Evolutionary conservation across 2,888 invertebrate genomes (phyloP).

Genomic region (Boloria euphrosyne): DNA sequence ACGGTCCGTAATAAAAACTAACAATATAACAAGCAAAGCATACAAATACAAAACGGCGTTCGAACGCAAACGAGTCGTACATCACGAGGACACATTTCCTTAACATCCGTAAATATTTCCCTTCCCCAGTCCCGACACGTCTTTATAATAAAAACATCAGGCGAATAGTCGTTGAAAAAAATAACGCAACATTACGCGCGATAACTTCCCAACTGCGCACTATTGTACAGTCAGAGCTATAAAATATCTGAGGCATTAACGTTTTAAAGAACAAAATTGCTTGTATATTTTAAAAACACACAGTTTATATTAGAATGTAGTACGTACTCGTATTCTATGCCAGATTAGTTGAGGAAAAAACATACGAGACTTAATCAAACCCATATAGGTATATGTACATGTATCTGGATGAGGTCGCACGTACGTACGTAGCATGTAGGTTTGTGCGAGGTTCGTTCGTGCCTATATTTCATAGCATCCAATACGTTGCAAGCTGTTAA

Average conservation of each 20-base stretch:
- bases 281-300: constrained; percentile 1
- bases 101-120: constrained; percentile 70
- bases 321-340: no score
- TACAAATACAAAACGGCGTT: constrained; percentile 52
- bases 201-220: constrained; percentile 66
- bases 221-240: constrained; percentile 32
- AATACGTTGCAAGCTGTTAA: no score
- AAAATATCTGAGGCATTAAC: constrained; percentile 6
- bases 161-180: constrained; percentile 56
- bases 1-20: constrained; percentile 24
- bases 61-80: constrained; percentile 61
- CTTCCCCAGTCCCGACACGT: constrained; percentile 64
- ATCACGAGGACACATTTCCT: constrained; percentile 57
- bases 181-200: constrained; percentile 68
- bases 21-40: constrained; percentile 46
- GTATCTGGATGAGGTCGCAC: no score
- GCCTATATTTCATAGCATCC: no score
- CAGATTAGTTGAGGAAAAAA: no score
- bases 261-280: constrained; percentile 7
- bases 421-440: no score
- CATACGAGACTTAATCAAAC: no score
- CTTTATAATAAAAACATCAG: constrained; percentile 79
- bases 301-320: no score
- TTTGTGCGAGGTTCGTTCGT: no score
- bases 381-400: no score